Percentiles rank a stretch among this genome's conserved stretches.
Evolutionary conservation across 2,888 invertebrate species (phyloP).

Genomic region (Acronicta alni): DNA sequence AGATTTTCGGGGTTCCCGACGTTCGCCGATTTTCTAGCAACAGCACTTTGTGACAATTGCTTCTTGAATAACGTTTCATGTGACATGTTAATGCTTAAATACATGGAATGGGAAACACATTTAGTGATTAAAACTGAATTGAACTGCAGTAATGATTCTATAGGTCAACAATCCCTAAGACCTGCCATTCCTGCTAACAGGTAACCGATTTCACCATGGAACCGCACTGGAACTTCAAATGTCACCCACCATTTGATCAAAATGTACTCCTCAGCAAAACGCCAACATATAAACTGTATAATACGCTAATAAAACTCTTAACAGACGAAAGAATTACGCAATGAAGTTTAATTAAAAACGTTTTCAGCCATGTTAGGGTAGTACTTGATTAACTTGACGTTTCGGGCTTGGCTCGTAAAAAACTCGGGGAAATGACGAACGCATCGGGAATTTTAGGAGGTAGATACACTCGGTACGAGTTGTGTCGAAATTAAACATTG

Average conservation of each 20-base stretch:
- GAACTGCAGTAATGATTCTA: too few species aligned
- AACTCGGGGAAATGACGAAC: slow-evolving; percentile 69
- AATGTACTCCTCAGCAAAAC: slow-evolving; percentile 37
- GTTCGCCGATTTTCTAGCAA: slow-evolving; percentile 29
- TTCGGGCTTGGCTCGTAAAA: slow-evolving; percentile 75
- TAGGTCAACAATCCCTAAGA: too few species aligned
- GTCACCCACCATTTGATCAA: slow-evolving; percentile 39
- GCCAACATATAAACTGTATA: slow-evolving; percentile 40
- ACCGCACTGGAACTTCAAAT: not conserved
- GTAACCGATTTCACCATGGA: not conserved
- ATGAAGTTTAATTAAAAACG: slow-evolving; percentile 83
- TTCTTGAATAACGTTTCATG: slow-evolving; percentile 29
- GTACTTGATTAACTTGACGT: slow-evolving; percentile 77
- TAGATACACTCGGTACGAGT: slow-evolving; percentile 33
- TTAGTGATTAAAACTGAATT: too few species aligned
- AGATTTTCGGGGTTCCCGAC: slow-evolving; percentile 57
- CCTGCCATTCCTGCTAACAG: not conserved
- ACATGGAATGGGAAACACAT: too few species aligned
- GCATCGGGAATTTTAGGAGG: slow-evolving; percentile 57
- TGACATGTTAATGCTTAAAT: slow-evolving; percentile 12
- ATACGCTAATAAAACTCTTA: slow-evolving; percentile 62
- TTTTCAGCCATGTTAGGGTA: slow-evolving; percentile 66
- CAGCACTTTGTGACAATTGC: slow-evolving; percentile 49
- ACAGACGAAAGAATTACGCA: slow-evolving; percentile 72
- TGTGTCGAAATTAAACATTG: not conserved